Evolutionary conservation across 2,888 invertebrate species (phyloP).

Genomic region (Minunthozetes semirufus): DNA sequence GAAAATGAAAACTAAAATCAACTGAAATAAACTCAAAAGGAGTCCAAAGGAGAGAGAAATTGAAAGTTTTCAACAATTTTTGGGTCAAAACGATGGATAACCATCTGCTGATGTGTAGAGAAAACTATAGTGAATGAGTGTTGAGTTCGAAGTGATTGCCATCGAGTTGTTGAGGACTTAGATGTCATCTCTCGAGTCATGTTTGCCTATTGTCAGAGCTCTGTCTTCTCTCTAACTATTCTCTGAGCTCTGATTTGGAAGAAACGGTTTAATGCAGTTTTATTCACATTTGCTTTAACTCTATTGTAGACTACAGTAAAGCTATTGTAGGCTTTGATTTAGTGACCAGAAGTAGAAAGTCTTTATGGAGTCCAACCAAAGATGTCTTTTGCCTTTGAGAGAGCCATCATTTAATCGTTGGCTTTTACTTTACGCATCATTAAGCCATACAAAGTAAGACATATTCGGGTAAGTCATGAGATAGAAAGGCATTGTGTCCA

Average conservation of each 20-base stretch:
- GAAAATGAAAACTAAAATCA: background rate
- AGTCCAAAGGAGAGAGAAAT: background rate
- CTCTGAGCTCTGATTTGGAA: background rate
- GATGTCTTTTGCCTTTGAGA: background rate
- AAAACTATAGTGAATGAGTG: background rate
- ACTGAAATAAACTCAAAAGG: background rate
- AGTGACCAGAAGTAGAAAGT: background rate
- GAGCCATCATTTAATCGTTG: background rate
- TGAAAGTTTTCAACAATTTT: background rate
- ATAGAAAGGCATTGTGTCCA: background rate
- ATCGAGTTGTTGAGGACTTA: background rate
- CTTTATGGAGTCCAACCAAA: background rate
- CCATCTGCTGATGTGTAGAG: background rate
- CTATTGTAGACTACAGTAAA: background rate
- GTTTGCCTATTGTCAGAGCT: background rate
- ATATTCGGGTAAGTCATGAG: background rate
- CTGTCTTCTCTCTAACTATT: background rate
- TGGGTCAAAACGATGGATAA: background rate
- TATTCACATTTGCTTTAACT: background rate
- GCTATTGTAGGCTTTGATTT: background rate
- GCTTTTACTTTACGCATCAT: slow-evolving; percentile 6
- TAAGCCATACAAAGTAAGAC: background rate
- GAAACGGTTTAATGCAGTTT: background rate
- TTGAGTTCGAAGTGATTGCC: background rate
- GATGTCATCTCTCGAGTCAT: background rate